These are phyloP conservation scores for Mimumesa dahlbomi DNA, from an alignment of 2,888 invertebrate genomes.

Conservation along the genomic window DNA sequence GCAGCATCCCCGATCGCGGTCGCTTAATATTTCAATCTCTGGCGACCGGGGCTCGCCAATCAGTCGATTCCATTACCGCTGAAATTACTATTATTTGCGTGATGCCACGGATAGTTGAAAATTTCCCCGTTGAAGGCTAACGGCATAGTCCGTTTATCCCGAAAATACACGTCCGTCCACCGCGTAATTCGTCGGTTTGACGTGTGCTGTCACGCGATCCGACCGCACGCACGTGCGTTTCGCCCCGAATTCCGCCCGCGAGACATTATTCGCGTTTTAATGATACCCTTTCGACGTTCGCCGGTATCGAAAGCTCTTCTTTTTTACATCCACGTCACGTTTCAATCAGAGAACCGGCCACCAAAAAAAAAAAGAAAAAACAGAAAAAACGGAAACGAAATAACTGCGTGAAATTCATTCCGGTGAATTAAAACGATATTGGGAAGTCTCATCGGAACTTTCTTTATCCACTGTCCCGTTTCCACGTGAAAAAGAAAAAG, in stretches of 20 bases:
- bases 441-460: too few relatives aligned
- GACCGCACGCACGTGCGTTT: conserved; percentile 47
- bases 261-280: conserved; percentile 58
- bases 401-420: too few relatives aligned
- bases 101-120: conserved; percentile 45
- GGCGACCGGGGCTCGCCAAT: conserved; percentile 18
- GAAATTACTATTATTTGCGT: conserved; percentile 55
- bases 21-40: too few relatives aligned
- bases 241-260: conserved; percentile 26
- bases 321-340: too few relatives aligned
- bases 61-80: conserved; percentile 45
- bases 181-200: conserved; percentile 64
- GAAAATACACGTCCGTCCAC: conserved; percentile 55
- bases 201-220: conserved; percentile 61
- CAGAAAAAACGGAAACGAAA: too few relatives aligned
- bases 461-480: too few relatives aligned
- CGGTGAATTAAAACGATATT: too few relatives aligned
- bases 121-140: conserved; percentile 27
- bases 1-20: too few relatives aligned
- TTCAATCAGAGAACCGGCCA: too few relatives aligned
- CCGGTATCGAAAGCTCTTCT: too few relatives aligned
- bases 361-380: too few relatives aligned
- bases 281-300: conserved; percentile 36
- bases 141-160: conserved; percentile 51
- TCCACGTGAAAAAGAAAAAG: too few relatives aligned